A percentile compares a stretch with the other conserved stretches of the same genome.
phyloP scores from a whole-genome alignment of 2,797 vertebrate genomes.

The Thamnophis elegans region DNA sequence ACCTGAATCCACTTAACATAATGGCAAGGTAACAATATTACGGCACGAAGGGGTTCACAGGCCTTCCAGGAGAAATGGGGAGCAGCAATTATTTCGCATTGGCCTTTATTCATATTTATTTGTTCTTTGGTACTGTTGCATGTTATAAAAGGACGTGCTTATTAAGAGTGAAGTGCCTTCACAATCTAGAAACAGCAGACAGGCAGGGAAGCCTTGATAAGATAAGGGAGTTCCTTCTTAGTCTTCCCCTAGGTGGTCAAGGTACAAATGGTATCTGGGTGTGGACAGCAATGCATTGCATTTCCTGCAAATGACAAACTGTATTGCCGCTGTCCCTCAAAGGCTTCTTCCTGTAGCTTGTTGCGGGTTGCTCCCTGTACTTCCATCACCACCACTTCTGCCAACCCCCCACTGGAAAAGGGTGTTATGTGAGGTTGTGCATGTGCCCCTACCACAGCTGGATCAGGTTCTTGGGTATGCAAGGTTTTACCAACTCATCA shows the following conservation, averaged over 20 bases:
- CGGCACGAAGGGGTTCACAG: neutral
- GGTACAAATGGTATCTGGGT: neutral
- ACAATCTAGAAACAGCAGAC: neutral
- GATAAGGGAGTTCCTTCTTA: neutral
- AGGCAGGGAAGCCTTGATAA: neutral
- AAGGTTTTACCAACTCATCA: neutral
- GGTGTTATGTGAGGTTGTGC: neutral
- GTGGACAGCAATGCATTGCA: neutral
- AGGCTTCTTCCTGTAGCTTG: neutral
- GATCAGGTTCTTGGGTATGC: neutral
- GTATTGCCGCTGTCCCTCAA: neutral
- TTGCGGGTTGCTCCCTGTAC: neutral
- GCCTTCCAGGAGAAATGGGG: neutral
- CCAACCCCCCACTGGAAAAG: neutral
- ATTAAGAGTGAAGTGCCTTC: neutral
- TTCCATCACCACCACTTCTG: neutral
- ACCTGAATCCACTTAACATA: neutral
- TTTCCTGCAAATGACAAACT: neutral
- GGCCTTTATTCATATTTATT: neutral
- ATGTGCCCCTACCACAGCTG: neutral
- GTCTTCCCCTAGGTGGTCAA: neutral
- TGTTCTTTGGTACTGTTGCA: neutral
- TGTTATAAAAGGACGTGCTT: neutral
- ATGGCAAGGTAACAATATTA: neutral
- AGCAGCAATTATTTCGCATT: neutral